Percentiles rank a stretch among this genome's conserved stretches.
Evolutionary conservation across 2,888 invertebrate species (phyloP).

Genomic region (Phengaris arion): DNA sequence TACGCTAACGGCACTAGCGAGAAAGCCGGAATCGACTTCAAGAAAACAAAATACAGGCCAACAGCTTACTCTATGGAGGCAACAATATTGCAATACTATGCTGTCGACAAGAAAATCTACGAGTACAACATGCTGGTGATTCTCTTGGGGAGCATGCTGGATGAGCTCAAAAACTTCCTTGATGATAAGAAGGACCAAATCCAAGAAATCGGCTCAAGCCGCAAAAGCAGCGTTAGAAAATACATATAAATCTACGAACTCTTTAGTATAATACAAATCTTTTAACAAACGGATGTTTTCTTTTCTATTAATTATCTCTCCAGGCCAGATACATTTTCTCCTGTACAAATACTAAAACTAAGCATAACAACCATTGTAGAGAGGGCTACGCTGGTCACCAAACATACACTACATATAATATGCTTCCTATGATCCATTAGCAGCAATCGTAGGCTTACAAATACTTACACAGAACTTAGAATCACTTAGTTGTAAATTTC

Average conservation of each 20-base stretch:
- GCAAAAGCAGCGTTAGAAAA: conserved; percentile 5
- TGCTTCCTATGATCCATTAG: no score
- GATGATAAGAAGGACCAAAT: conserved; percentile 45
- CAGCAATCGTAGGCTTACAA: no score
- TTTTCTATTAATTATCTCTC: no score
- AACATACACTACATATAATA: no score
- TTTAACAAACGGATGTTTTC: not conserved
- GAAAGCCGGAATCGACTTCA: conserved; percentile 42
- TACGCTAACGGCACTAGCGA: conserved; percentile 53
- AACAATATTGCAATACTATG: conserved; percentile 55
- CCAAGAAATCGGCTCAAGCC: conserved; percentile 45
- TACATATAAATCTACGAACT: not conserved
- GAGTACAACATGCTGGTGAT: conserved; percentile 52
- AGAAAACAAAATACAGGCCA: conserved; percentile 43
- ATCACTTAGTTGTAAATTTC: no score
- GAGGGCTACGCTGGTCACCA: no score
- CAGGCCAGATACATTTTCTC: no score
- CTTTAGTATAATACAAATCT: not conserved
- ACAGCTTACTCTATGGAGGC: conserved; percentile 56
- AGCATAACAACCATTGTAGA: no score
- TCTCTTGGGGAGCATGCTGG: conserved; percentile 37
- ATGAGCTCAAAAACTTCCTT: conserved; percentile 46
- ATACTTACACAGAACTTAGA: no score
- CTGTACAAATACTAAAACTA: no score
- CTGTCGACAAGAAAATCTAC: conserved; percentile 60